Base-by-base conservation (phyloP, 2,888 invertebrate species). In the Coelopa pilipes region DNA sequence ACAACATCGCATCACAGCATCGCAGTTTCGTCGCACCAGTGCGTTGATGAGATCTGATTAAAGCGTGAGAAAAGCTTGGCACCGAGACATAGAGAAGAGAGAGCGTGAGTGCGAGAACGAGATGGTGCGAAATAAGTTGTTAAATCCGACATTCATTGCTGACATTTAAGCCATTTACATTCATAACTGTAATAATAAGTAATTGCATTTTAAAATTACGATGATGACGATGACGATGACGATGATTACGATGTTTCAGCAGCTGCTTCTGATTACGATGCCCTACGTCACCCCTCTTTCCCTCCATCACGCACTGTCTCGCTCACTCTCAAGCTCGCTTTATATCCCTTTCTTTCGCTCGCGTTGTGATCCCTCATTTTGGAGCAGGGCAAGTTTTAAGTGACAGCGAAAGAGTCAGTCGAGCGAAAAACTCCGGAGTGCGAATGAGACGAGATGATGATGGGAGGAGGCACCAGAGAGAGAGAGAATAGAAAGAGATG, bases 131-230 rank as follows among this genome's bases (percentile, higher is more conserved):
- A 68, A 69, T 21, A 57, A 57, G 68, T 69, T 55, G 45, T 24
- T 69, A 53, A 49, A 19, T 53, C 53, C 13, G 45, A 57, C 55
- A 53, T 55, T 53, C 68, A 69, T 69, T 34, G 45, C 24, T 49
- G 47, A 47, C 66, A 49, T 66, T 66, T 66, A 66, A 66, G 66
- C 66, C 66, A 66, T 66, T 66, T 66, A 49, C 66, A 66, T 66
- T 66, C 49, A 66, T 66, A 66, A 66, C 66, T 66, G 66, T 66
- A 66, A 66, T 60, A 60, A 49, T 60, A 60, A 66, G 66, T 66
- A 66, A 66, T 66, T 66, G 66, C 66, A 66, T 66, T 66, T 66
- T 47, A 66, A 66, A 66, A 49, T 66, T 49, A 66, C 49, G 17
- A 66, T 66, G 49, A 66, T 66, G 49, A 66, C 15, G 24, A 49